These are phyloP conservation scores for Cacatua alba DNA, from an alignment of 2,113 vertebrate genomes.

Conservation along the genomic window DNA sequence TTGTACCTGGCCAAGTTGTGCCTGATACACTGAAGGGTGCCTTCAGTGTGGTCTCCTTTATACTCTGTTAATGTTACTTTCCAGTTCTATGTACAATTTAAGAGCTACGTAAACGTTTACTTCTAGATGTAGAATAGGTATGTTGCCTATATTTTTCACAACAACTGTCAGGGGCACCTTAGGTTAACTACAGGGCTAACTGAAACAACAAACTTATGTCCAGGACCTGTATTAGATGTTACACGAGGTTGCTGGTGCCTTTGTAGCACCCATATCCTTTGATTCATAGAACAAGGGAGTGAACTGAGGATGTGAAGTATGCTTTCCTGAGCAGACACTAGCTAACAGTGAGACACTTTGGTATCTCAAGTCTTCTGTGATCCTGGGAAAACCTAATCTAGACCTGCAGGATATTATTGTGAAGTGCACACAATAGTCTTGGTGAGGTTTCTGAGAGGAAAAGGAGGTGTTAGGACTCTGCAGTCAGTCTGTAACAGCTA, in stretches of 20 bases:
- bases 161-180: not conserved
- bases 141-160: not conserved
- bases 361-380: not conserved
- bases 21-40: not conserved
- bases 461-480: not conserved
- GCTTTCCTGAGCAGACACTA: not conserved
- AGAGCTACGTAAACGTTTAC: not conserved
- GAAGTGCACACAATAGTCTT: not conserved
- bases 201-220: not conserved
- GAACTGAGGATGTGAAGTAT: not conserved
- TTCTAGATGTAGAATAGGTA: not conserved
- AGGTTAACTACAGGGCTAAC: not conserved
- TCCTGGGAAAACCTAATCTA: not conserved
- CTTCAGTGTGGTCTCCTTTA: not conserved
- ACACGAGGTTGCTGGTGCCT: not conserved
- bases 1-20: fast-evolving
- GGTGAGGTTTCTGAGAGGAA: not conserved
- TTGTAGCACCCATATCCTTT: not conserved
- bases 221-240: not conserved
- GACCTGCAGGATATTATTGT: not conserved
- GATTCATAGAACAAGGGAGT: not conserved
- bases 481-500: not conserved
- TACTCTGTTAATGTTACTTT: not conserved
- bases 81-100: not conserved
- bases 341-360: not conserved